Evolutionary conservation across 2,797 vertebrate species (phyloP), one percentile per base, ranked within the genome.

Genomic region (Spondyliosoma cantharus): DNA sequence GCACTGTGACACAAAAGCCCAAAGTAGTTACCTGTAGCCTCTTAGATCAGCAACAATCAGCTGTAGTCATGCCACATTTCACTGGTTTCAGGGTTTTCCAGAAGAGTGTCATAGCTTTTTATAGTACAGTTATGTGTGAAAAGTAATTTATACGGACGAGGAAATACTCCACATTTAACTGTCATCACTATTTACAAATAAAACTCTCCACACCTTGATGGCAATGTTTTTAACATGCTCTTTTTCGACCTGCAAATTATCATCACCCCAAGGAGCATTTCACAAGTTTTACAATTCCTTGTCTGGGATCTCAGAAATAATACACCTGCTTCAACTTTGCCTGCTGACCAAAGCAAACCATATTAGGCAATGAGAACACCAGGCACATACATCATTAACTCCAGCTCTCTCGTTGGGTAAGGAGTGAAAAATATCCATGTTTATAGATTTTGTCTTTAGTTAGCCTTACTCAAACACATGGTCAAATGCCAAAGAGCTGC

Each of bases 1-100:
- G 65, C 11, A 76, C 68, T 76, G 86, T 79, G 93, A 90, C 86
- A 71, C 4, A 77, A 86, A 86, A 84, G 61, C 62, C 43, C 64
- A 24, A 32, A 72, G 74, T 50, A 63, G 78, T 90, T 85, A 92
- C 86, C 84, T 90, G 86, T 60, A 48, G 81, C 43, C 65, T 75
- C 69, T 82, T 25, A 81, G 74, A 63, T 83, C 79, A 81, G 65
- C 74, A 58, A 70, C 32, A 62, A 56, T 71, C 27, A 42, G 43
- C 43, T 12, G 5, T 50, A 27, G 45, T 67, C 63, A 43, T 19
- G 49, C 63, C 37, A 29, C 22, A 49, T 76, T 67, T 78, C 48
- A 52, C 25, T 14, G n/a, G n/a, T 63, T 52, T 76, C 66, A 60
- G 65, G 74, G 57, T 15, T 82, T 81, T 79, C 60, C 76, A 76